Evolutionary conservation across 1,140 invertebrate genomes (phyloP), one percentile per base, ranked within the genome.

Genomic region (Carcinoscorpius rotundicauda): DNA sequence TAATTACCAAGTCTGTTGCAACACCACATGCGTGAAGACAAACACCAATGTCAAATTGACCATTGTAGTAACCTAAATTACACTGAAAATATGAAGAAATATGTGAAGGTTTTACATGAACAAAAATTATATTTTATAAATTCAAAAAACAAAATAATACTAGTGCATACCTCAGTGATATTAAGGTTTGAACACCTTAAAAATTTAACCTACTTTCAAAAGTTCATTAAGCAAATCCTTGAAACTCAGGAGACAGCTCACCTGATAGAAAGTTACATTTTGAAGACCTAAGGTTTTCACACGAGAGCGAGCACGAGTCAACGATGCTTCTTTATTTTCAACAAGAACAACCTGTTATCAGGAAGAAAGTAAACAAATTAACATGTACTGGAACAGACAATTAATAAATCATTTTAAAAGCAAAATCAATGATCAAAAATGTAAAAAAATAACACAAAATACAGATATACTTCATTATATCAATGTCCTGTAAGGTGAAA

Each of bases 21-120:
- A 92, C 86, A 10, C 94, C 94, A 79, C 94, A 98, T 3, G 93
- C 93, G 80, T 97, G 94, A 58, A 98, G 77, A 9, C 87, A 89
- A 29, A 89, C 81, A 3, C 93, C 93, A 68, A 97, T 84, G 70
- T 93, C 83, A 79, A 85, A 84, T 3, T 67, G 62, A 5, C 80
- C 80, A 69, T 75, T 66, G 69, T 82, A 83, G 67, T 80, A 79
- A 66, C 78, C 78, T 60, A 81, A 63, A 72, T 79, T 78, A 68
- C 76, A 77, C 76, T 78, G 69, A 63, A 73, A 74, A 58, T 53
- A 68, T 68, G 60, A 66, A 53, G 49, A 65, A 49, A 51, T 6
- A 58, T 2, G 29, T 29, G 29, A 29, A 29, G 29, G 29, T 29
- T 29, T 29, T 29, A 29, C 29, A 29, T 29, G 2, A 29, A 29